phyloP scores from a whole-genome alignment of 2,797 vertebrate genomes.

The Platyrinchus mystaceus region DNA sequence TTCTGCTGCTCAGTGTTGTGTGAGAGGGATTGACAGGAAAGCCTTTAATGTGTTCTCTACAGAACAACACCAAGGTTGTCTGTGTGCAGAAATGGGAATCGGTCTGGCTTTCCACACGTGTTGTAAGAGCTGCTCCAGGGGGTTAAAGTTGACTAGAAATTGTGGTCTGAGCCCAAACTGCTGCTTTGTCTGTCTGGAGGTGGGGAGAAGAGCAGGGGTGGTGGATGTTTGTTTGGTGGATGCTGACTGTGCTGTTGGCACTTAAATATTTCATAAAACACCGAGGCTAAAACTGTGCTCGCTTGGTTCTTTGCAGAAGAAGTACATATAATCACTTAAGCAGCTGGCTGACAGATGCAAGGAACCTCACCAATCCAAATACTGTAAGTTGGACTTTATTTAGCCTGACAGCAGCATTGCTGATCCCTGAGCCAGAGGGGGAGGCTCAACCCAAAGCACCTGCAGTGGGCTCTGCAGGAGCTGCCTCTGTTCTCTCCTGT shows the following conservation, averaged over 20 bases:
- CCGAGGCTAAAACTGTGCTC: slow-evolving; percentile 16
- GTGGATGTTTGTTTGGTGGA: neutral
- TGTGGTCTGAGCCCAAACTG: neutral
- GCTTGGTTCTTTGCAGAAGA: slow-evolving; percentile 84
- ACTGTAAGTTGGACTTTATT: slow-evolving; percentile 84
- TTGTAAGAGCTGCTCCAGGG: neutral
- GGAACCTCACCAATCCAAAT: slow-evolving; percentile 99
- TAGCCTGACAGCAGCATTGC: neutral
- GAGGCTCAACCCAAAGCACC: neutral
- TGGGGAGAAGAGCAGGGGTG: neutral
- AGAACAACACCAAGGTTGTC: accelerated
- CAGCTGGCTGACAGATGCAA: slow-evolving; percentile 98
- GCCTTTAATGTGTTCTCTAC: neutral
- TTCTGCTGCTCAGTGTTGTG: neutral
- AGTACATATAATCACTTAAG: slow-evolving; percentile 99
- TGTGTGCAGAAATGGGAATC: neutral
- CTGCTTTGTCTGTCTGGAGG: neutral
- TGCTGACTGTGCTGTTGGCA: neutral
- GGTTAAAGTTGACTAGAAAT: neutral
- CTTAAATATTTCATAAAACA: neutral
- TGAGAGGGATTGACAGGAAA: neutral
- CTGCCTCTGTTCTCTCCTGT: neutral
- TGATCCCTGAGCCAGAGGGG: neutral
- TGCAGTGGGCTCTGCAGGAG: neutral
- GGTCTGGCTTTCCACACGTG: neutral